Conservation (phyloP, 2,797 vertebrate genomes). For the Acridotheres tristis region DNA sequence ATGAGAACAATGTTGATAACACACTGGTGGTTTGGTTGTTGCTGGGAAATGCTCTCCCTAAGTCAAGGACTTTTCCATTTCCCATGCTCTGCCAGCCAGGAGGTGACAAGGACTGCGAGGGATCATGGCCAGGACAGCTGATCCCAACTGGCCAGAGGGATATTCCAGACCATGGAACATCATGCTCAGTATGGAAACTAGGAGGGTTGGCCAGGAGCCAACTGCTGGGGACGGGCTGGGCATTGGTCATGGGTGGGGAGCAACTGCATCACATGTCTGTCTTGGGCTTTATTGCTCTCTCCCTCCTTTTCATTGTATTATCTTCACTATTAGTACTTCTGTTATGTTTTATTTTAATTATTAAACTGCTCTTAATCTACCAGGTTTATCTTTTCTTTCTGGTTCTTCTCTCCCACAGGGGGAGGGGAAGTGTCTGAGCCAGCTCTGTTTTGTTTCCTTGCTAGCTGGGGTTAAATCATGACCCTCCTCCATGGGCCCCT, state of each 20-base stretch:
- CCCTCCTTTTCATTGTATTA: neutral
- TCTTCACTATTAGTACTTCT: neutral
- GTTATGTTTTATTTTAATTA: neutral
- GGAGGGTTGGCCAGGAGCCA: neutral
- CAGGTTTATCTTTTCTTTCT: neutral
- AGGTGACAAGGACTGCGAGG: neutral
- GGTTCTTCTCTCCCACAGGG: neutral
- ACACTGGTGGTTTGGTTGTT: neutral
- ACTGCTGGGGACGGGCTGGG: neutral
- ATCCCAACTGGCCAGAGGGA: neutral
- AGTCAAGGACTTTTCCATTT: neutral
- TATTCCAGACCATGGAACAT: neutral
- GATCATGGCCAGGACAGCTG: neutral
- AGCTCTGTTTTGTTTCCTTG: neutral
- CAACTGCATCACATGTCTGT: neutral
- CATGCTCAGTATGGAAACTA: neutral
- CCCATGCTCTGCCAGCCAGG: neutral
- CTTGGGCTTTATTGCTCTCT: neutral
- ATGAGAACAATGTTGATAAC: neutral
- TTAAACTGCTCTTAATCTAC: neutral
- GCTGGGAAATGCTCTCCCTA: neutral
- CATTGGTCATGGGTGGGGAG: rapidly evolving
- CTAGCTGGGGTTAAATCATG: neutral
- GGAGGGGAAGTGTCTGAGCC: neutral
- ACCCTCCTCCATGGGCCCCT: neutral